Base-by-base conservation (phyloP, 2,888 invertebrate species). In the Ormia ochracea region DNA sequence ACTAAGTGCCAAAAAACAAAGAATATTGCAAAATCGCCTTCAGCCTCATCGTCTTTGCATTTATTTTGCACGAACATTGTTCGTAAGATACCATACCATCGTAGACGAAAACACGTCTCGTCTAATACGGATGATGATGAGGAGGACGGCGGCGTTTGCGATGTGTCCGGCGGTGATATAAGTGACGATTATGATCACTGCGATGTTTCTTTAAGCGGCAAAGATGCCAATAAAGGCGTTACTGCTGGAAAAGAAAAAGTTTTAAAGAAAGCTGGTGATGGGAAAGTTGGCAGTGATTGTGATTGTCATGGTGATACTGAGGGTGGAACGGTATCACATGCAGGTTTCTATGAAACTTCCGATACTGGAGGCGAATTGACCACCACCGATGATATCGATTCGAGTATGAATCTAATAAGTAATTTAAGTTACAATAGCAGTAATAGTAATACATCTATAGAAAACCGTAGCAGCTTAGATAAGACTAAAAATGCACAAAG, bases 381-480 rank as follows among this genome's bases (percentile, higher is more conserved):
- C 80, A 89, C 87, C 63, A 88, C 85, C 69, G 83, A 84, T 75
- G 83, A 83, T 76, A 81, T 82, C 81, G 88, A 89, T 85, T 88
- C 88, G 45, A 89, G 88, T 84, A 85, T 86, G 85, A 88, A 89
- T 84, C 84, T 88, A 76, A 86, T 86, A 79, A 89, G 88, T 87
- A 89, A 88, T 84, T 84, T 90, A 85, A 89, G 88, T 87, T 88
- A 85, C 88, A 88, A 89, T 86, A 88, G 89, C 86, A 89, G 88
- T 88, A 88, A 87, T 86, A 90, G 88, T 86, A 88, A 89, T 82
- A 86, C 86, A 81, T 90, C 89, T 79, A 86, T 88, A 84, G 87
- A 87, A 69, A 85, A 85, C 81, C 87, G 83, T 73, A 82, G 75
- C 81, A 84, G 80, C 77, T 68, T 83, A 81, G 78, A 81, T 81